Evolutionary conservation across 2,888 invertebrate genomes (phyloP).

Genomic region (Erebia epiphron): DNA sequence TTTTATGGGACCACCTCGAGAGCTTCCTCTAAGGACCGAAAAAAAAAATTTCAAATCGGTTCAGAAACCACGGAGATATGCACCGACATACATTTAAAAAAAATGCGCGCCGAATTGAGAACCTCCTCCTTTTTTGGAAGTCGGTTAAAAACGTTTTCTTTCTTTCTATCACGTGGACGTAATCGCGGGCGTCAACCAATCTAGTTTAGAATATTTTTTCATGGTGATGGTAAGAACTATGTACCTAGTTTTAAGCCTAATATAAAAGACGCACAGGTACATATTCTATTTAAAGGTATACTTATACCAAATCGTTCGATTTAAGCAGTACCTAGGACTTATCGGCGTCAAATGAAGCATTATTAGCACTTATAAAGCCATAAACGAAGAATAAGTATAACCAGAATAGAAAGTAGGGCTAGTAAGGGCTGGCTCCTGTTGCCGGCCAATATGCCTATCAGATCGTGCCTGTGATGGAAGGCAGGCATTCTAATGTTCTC

Average conservation of each 20-base stretch:
- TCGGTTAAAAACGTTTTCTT: too few species aligned
- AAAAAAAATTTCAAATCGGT: too few species aligned
- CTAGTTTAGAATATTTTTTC: too few species aligned
- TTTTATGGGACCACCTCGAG: too few species aligned
- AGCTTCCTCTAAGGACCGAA: too few species aligned
- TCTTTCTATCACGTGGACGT: too few species aligned
- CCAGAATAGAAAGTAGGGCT: constrained; percentile 13
- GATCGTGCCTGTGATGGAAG: constrained; percentile 64
- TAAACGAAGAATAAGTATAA: constrained; percentile 2
- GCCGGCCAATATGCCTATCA: constrained; percentile 70
- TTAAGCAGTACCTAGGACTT: neutral
- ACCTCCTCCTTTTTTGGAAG: too few species aligned
- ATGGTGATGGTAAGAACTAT: too few species aligned
- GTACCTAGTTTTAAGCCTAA: neutral
- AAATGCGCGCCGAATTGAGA: too few species aligned
- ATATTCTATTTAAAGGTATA: neutral
- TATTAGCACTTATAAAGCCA: constrained; percentile 17
- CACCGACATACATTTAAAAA: too few species aligned
- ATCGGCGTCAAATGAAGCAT: constrained; percentile 2
- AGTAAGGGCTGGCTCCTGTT: constrained; percentile 49
- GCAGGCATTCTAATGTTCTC: constrained; percentile 41
- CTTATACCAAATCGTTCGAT: neutral
- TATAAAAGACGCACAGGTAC: neutral
- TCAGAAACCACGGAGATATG: too few species aligned
- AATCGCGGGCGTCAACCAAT: too few species aligned